Evolutionary conservation across 2,113 vertebrate species (phyloP).

Genomic region (Eretmochelys imbricata): DNA sequence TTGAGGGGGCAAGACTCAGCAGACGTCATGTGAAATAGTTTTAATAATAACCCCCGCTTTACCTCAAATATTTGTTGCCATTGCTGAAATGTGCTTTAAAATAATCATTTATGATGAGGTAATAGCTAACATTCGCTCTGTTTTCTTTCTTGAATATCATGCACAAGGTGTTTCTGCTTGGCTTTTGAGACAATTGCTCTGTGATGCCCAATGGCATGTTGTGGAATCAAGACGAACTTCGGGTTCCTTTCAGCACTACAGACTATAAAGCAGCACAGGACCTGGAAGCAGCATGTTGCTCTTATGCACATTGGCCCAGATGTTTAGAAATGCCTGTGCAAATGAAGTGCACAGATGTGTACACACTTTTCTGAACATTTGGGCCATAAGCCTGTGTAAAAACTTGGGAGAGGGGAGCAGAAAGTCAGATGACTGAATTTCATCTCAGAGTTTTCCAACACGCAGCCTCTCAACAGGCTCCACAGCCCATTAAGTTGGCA

Average conservation of each 20-base stretch:
- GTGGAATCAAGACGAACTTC: not conserved
- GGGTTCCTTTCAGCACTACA: not conserved
- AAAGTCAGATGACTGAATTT: not conserved
- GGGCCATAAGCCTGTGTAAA: not conserved
- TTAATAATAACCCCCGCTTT: constrained; percentile 54
- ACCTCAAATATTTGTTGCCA: constrained; percentile 29
- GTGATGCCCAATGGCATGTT: not conserved
- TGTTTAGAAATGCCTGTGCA: not conserved
- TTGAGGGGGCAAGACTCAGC: constrained; percentile 55
- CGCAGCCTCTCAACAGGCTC: not conserved
- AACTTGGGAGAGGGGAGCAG: not conserved
- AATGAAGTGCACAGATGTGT: not conserved
- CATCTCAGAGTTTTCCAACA: not conserved
- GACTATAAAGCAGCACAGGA: not conserved
- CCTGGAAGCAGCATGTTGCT: not conserved
- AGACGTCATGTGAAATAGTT: constrained; percentile 52
- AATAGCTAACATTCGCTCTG: not conserved
- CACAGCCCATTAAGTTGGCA: not conserved
- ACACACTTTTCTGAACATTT: not conserved
- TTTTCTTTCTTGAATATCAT: not conserved
- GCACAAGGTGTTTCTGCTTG: not conserved
- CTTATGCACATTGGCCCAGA: not conserved
- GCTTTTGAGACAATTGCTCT: not conserved
- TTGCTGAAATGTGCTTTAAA: not conserved
- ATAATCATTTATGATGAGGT: not conserved